Percentiles rank a stretch among this genome's conserved stretches.
Conservation (phyloP, 1,140 invertebrate genomes). For the Drosophila malerkotliana region DNA sequence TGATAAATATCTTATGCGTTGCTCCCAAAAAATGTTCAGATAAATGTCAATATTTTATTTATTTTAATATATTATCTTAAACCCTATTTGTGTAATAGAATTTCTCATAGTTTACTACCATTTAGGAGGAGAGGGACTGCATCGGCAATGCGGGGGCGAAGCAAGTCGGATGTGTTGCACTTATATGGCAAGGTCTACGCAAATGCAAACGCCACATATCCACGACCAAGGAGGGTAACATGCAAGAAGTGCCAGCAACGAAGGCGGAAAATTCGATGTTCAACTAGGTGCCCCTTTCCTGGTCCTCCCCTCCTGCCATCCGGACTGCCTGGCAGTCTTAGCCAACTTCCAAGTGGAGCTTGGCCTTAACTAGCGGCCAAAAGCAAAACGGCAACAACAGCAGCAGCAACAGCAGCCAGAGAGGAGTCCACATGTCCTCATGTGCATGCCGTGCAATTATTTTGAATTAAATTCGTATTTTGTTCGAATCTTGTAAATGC, state of each 20-base stretch:
- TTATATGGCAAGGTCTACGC: conserved; percentile 44
- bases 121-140: background rate
- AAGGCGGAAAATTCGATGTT: conserved; percentile 79
- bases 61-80: too few relatives aligned
- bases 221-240: conserved; percentile 36
- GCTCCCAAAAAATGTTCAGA: too few relatives aligned
- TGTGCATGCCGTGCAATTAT: conserved; percentile 82
- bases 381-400: conserved; percentile 28
- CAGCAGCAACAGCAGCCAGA: conserved; percentile 32
- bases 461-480: conserved; percentile 83
- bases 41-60: too few relatives aligned
- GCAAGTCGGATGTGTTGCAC: conserved; percentile 11
- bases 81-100: too few relatives aligned
- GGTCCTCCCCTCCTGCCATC: background rate
- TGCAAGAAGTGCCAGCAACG: conserved; percentile 54
- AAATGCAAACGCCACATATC: conserved; percentile 56
- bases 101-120: background rate
- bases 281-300: conserved; percentile 48
- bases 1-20: too few relatives aligned
- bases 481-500: conserved; percentile 80
- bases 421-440: conserved; percentile 44
- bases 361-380: conserved; percentile 26
- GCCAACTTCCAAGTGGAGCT: conserved; percentile 18
- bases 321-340: background rate
- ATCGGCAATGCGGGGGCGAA: conserved; percentile 14